A percentile compares a stretch with the other conserved stretches of the same genome.
Evolutionary conservation across 23 tunicate species (phyloP).

Genomic region (Aplidium turbinatum): DNA sequence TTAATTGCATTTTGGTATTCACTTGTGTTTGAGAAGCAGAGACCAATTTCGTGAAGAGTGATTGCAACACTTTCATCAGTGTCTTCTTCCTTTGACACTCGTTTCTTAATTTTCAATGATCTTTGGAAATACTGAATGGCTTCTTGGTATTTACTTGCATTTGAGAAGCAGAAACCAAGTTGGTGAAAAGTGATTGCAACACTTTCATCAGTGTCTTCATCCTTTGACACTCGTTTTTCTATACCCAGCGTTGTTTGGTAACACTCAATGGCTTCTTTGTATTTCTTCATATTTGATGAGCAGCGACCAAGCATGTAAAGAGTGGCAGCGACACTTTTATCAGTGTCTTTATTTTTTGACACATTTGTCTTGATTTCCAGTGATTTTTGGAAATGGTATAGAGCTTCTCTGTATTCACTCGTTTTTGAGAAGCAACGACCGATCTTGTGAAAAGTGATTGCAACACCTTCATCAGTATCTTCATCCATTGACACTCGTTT

Average conservation of each 20-base stretch:
- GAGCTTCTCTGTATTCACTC: background rate
- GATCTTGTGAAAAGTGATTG: background rate
- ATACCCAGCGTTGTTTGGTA: background rate
- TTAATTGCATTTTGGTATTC: background rate
- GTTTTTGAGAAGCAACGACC: background rate
- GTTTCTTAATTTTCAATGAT: background rate
- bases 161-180: background rate
- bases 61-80: background rate
- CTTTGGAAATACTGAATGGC: constrained; percentile 1
- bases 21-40: background rate
- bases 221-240: background rate
- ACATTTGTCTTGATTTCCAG: background rate
- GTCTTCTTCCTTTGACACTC: background rate
- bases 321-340: background rate
- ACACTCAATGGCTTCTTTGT: background rate
- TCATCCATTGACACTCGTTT: no score
- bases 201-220: background rate
- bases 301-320: constrained; percentile 4
- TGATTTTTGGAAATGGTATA: background rate
- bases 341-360: background rate
- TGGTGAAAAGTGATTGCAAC: background rate
- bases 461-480: background rate
- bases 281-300: background rate
- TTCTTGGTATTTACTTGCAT: background rate
- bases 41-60: background rate